A percentile compares a stretch with the other conserved stretches of the same genome.
Evolutionary conservation across 2,888 invertebrate genomes (phyloP).

Genomic region (Ormyrus nitidulus): DNA sequence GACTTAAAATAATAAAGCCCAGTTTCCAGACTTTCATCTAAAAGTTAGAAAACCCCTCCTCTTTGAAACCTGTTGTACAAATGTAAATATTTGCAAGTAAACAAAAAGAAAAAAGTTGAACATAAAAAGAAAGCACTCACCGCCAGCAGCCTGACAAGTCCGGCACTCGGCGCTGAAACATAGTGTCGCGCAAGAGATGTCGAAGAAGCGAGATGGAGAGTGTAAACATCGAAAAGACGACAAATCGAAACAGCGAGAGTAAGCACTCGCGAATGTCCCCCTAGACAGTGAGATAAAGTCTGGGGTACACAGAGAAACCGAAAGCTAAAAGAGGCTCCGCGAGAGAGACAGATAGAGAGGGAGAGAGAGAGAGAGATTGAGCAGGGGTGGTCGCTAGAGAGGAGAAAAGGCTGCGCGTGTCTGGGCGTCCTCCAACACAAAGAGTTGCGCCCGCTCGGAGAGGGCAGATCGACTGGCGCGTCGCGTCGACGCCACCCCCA

Average conservation of each 20-base stretch:
- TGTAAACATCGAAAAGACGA: slow-evolving; percentile 41
- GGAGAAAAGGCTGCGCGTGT: not conserved
- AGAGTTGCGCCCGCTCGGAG: not conserved
- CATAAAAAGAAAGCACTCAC: too few species aligned
- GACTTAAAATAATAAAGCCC: too few species aligned
- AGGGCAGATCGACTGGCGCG: not conserved
- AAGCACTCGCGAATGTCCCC: slow-evolving; percentile 20
- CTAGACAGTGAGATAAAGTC: slow-evolving; percentile 33
- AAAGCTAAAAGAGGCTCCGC: slow-evolving; percentile 48
- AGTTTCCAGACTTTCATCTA: too few species aligned
- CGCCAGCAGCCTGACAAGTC: too few species aligned
- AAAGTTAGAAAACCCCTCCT: too few species aligned
- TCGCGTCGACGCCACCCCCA: not conserved
- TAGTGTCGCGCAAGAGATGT: not conserved
- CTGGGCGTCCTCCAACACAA: not conserved
- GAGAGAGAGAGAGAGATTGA: not conserved
- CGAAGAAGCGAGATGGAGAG: not conserved
- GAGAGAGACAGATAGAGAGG: slow-evolving; percentile 57
- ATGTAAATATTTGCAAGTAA: too few species aligned
- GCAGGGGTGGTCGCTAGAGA: not conserved
- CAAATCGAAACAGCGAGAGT: slow-evolving; percentile 31
- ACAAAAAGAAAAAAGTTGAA: too few species aligned
- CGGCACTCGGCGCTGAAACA: too few species aligned
- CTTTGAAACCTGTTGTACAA: too few species aligned
- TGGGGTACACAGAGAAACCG: slow-evolving; percentile 41